Conservation (phyloP, 2,797 vertebrate species). For the Melanotaenia nigrans region DNA sequence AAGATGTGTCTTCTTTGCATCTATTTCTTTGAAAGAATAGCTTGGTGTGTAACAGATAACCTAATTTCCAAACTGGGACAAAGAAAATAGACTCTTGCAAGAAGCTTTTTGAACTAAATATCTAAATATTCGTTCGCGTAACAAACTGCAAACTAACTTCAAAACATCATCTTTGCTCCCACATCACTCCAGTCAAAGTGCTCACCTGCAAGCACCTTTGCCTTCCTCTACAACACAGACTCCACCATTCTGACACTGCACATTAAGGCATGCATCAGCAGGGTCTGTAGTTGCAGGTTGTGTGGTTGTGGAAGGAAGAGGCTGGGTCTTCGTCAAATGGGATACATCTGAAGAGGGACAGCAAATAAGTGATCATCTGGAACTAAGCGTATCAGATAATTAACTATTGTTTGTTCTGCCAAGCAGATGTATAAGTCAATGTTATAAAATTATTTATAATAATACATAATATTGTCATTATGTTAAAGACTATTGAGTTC, state of each 20-base stretch:
- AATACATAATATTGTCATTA: not conserved
- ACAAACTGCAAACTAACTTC: no score
- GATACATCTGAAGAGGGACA: conserved; percentile 82
- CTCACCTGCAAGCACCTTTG: conserved; percentile 84
- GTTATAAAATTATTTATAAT: conserved; percentile 1
- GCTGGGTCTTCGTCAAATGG: conserved; percentile 76
- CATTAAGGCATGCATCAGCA: conserved; percentile 46
- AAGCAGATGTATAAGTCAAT: conserved; percentile 1
- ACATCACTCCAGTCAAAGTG: not conserved
- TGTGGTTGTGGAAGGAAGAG: conserved; percentile 45
- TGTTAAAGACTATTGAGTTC: not conserved
- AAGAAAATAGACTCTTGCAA: no score
- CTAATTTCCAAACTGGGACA: no score
- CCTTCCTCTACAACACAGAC: conserved; percentile 72
- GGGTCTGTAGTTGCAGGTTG: not conserved
- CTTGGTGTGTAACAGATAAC: not conserved
- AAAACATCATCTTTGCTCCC: no score
- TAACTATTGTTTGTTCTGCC: not conserved
- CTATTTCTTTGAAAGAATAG: not conserved
- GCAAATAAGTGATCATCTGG: conserved; percentile 2
- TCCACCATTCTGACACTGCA: conserved; percentile 84
- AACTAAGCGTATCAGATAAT: not conserved
- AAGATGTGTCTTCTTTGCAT: not conserved
- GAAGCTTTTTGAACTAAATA: no score
- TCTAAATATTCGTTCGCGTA: no score